Evolutionary conservation across 1,140 invertebrate species (phyloP).

Genomic region (Oryctes rhinoceros): DNA sequence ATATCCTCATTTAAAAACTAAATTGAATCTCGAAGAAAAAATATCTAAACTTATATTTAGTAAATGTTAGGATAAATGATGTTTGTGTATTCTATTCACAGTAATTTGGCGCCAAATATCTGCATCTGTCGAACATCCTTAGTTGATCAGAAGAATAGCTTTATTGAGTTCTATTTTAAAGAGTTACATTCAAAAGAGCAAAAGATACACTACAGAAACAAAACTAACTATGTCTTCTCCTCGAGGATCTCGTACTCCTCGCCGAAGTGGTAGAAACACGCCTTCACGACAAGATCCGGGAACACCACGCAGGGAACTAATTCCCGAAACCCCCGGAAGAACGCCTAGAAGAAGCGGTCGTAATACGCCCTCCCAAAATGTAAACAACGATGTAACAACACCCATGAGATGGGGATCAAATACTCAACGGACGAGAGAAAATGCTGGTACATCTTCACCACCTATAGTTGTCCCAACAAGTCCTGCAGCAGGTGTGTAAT

Average conservation of each 20-base stretch:
- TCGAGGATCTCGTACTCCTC: not conserved
- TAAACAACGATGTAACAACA: constrained; percentile 48
- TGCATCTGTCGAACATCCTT: not conserved
- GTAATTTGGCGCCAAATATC: constrained; percentile 22
- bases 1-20: not conserved
- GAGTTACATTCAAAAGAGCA: not conserved
- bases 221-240: not conserved
- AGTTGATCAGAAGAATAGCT: not conserved
- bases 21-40: not conserved
- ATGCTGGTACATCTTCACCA: constrained; percentile 44
- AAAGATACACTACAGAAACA: not conserved
- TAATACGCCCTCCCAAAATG: constrained; percentile 35
- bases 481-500: constrained; percentile 52
- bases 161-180: not conserved
- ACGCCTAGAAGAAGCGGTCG: constrained; percentile 42
- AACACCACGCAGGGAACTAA: not conserved
- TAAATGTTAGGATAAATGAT: not conserved
- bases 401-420: constrained; percentile 56
- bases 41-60: not conserved
- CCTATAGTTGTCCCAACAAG: not conserved
- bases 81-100: not conserved
- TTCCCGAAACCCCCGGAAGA: not conserved
- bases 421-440: constrained; percentile 38
- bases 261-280: constrained; percentile 4
- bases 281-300: not conserved